A percentile compares a stretch with the other conserved stretches of the same genome.
Evolutionary conservation across 2,113 vertebrate species (phyloP).

Genomic region (Epinephelus cyanopodus): DNA sequence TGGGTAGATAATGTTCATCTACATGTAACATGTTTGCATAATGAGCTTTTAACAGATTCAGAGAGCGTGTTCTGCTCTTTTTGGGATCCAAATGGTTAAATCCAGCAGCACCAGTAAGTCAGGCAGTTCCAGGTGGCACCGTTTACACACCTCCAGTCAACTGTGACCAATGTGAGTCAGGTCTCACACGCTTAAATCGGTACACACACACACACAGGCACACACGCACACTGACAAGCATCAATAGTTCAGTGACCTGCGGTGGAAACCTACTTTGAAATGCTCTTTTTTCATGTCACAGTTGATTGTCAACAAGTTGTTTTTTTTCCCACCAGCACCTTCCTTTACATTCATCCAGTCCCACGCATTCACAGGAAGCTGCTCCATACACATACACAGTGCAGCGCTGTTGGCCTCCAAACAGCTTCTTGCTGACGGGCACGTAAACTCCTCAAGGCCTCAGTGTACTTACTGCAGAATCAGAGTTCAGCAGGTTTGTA

Average conservation of each 20-base stretch:
- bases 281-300: conserved; percentile 7
- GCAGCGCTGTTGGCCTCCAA: background rate
- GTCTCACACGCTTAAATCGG: background rate
- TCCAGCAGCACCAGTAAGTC: conserved; percentile 1
- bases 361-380: conserved; percentile 9
- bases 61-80: background rate
- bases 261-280: conserved; percentile 39
- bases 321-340: conserved; percentile 15
- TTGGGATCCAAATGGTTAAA: conserved; percentile 14
- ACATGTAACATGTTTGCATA: background rate
- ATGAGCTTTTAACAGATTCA: background rate
- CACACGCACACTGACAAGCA: background rate
- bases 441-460: background rate
- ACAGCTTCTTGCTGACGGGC: conserved; percentile 21
- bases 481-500: conserved; percentile 21
- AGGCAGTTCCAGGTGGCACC: conserved; percentile 39
- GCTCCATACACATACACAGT: background rate
- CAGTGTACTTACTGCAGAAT: background rate
- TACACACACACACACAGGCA: conserved; percentile 1
- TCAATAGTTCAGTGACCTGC: conserved; percentile 38
- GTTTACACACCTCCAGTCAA: conserved; percentile 45
- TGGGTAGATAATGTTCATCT: background rate
- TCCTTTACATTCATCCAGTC: conserved; percentile 23
- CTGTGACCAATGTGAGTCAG: conserved; percentile 36
- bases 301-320: conserved; percentile 5